Evolutionary conservation across 1,140 invertebrate species (phyloP).

Genomic region (Drosophila grimshawi): DNA sequence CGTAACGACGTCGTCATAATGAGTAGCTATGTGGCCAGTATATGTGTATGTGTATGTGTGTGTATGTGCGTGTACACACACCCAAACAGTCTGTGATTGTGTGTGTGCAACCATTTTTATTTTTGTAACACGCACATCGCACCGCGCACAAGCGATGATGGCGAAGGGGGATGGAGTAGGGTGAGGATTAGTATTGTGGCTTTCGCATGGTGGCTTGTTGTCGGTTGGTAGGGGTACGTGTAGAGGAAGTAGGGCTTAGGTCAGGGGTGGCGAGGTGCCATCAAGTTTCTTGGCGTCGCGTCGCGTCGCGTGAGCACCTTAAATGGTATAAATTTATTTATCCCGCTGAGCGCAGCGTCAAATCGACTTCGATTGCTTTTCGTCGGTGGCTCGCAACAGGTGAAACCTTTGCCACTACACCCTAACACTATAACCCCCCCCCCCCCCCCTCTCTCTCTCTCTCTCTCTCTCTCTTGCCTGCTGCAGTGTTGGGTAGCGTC

Average conservation of each 20-base stretch:
- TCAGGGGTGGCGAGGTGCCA: conserved; percentile 5
- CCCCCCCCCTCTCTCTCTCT: background rate
- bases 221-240: background rate
- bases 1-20: conserved; percentile 65
- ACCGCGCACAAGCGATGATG: conserved; percentile 10
- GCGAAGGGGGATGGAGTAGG: background rate
- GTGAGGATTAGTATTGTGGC: conserved; percentile 35
- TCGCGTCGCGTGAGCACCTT: conserved; percentile 70
- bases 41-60: background rate
- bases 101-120: conserved; percentile 64
- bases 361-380: conserved; percentile 76
- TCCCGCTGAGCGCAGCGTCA: conserved; percentile 54
- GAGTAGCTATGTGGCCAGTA: conserved; percentile 57
- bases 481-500: background rate
- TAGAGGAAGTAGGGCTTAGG: background rate
- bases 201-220: background rate
- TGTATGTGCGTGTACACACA: background rate
- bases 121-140: conserved; percentile 72
- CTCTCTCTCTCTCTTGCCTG: background rate
- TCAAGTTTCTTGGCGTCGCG: conserved; percentile 27
- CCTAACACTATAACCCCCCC: too few relatives aligned
- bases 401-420: conserved; percentile 14
- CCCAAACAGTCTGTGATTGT: conserved; percentile 7
- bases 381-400: conserved; percentile 57
- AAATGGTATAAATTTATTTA: conserved; percentile 79